Percentiles rank a stretch among this genome's conserved stretches.
phyloP scores from a whole-genome alignment of 2,113 vertebrate genomes.

The Tachuris rubrigastra region DNA sequence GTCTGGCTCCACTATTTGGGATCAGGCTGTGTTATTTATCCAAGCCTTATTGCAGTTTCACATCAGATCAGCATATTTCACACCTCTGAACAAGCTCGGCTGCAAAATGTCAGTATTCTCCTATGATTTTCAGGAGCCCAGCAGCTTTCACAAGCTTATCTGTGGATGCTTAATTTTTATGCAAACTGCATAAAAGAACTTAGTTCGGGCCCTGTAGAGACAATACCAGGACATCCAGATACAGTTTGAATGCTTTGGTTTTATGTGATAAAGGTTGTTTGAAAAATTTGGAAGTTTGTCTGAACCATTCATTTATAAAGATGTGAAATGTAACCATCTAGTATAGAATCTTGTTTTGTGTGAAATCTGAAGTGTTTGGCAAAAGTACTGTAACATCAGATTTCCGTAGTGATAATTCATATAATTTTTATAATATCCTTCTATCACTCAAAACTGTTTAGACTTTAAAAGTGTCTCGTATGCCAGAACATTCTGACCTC shows the following conservation, averaged over 20 bases:
- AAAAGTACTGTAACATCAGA: not conserved
- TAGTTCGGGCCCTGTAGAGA: not conserved
- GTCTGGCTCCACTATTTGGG: not conserved
- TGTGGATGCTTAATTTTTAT: not conserved
- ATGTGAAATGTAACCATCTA: not conserved
- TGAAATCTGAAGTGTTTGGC: slow-evolving; percentile 16
- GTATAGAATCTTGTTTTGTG: not conserved
- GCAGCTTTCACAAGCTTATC: not conserved
- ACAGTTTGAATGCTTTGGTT: not conserved
- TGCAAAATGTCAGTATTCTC: not conserved
- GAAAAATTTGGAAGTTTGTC: not conserved
- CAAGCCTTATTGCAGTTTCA: not conserved
- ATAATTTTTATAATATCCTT: not conserved
- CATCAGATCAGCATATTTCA: not conserved
- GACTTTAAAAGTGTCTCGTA: not conserved
- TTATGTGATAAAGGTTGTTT: not conserved
- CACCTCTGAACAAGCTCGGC: not conserved
- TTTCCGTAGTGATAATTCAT: slow-evolving; percentile 12
- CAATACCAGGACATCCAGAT: not conserved
- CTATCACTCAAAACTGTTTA: slow-evolving; percentile 1
- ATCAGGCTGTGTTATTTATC: not conserved
- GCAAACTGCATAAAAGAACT: not conserved
- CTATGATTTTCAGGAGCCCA: not conserved
- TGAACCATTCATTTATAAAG: not conserved
- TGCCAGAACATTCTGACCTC: not conserved